These are phyloP conservation scores for Cantharis rufa DNA, from an alignment of 2,888 invertebrate species.

Conservation along the genomic window DNA sequence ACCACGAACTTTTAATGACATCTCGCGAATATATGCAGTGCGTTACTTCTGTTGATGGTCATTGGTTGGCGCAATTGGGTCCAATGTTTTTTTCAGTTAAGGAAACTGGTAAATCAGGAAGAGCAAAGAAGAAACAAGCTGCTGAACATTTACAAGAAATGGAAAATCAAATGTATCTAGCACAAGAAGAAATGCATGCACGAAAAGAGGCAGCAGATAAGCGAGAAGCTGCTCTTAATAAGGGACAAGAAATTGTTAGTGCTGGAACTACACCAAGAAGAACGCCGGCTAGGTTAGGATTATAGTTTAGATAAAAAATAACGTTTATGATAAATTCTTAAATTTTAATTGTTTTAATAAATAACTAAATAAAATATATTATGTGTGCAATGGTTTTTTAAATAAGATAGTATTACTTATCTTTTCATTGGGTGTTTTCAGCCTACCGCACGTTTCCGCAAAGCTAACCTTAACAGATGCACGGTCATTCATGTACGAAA, in stretches of 20 bases:
- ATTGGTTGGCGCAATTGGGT: slow-evolving; percentile 97
- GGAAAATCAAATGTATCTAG: slow-evolving; percentile 95
- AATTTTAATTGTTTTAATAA: slow-evolving; percentile 5
- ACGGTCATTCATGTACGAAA: no score
- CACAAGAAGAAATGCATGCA: slow-evolving; percentile 86
- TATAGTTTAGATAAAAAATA: slow-evolving; percentile 59
- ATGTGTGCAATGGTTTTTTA: slow-evolving; percentile 6
- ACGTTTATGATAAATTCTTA: slow-evolving; percentile 9
- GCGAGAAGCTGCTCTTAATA: slow-evolving; percentile 69
- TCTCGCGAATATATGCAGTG: slow-evolving; percentile 98
- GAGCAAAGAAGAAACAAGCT: slow-evolving; percentile 86
- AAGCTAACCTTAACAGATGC: no score
- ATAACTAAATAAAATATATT: slow-evolving; percentile 10
- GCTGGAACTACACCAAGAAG: slow-evolving; percentile 77
- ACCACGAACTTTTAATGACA: slow-evolving; percentile 99
- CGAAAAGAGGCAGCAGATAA: slow-evolving; percentile 80
- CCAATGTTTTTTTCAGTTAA: slow-evolving; percentile 99
- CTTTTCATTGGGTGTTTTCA: no score
- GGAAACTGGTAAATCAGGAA: slow-evolving; percentile 87
- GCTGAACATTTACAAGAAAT: slow-evolving; percentile 89
- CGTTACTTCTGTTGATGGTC: slow-evolving; percentile 97
- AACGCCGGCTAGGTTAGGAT: slow-evolving; percentile 78
- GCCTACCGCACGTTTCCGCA: no score
- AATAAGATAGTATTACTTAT: no score
- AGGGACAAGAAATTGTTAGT: slow-evolving; percentile 79